phyloP scores from a whole-genome alignment of 2,113 vertebrate species.

The Etheostoma spectabile region DNA sequence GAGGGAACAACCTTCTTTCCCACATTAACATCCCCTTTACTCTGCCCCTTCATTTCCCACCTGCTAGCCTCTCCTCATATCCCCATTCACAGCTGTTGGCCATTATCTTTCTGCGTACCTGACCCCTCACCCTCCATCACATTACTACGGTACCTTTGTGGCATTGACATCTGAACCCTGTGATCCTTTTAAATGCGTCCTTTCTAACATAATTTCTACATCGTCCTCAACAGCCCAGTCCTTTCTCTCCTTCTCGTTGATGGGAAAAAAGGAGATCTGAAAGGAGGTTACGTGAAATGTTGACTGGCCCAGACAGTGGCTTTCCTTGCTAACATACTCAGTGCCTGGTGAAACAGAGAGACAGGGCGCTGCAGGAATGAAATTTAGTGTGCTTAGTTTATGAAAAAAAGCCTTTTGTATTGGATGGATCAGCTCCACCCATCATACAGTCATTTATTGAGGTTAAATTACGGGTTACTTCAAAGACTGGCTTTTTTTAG shows the following conservation, averaged over 20 bases:
- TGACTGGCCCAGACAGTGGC: conserved; percentile 44
- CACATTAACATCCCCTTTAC: conserved; percentile 64
- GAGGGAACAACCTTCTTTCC: conserved; percentile 63
- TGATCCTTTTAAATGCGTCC: conserved; percentile 66
- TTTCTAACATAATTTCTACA: conserved; percentile 77
- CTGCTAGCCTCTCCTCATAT: conserved; percentile 74
- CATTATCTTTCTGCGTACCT: conserved; percentile 69
- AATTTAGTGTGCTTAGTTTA: not conserved
- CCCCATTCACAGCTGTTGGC: conserved; percentile 70
- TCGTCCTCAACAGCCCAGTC: conserved; percentile 44
- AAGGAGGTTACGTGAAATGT: conserved; percentile 33
- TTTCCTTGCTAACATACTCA: conserved; percentile 66
- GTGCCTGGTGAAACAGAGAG: conserved; percentile 39
- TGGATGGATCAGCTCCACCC: not conserved
- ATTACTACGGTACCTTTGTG: conserved; percentile 69
- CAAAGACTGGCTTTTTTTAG: not conserved
- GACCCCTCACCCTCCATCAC: conserved; percentile 69
- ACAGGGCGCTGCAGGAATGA: conserved; percentile 4
- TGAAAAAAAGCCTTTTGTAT: conserved; percentile 25
- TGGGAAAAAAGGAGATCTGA: conserved; percentile 42
- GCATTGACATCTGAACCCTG: conserved; percentile 80
- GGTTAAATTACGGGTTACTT: not conserved
- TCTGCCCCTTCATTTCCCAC: conserved; percentile 66
- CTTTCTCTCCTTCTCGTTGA: conserved; percentile 46
- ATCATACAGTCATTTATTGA: conserved; percentile 20